A percentile compares a stretch with the other conserved stretches of the same genome.
Conservation (phyloP, 92 coral and sea anemone species). For the Micromussa lordhowensis region DNA sequence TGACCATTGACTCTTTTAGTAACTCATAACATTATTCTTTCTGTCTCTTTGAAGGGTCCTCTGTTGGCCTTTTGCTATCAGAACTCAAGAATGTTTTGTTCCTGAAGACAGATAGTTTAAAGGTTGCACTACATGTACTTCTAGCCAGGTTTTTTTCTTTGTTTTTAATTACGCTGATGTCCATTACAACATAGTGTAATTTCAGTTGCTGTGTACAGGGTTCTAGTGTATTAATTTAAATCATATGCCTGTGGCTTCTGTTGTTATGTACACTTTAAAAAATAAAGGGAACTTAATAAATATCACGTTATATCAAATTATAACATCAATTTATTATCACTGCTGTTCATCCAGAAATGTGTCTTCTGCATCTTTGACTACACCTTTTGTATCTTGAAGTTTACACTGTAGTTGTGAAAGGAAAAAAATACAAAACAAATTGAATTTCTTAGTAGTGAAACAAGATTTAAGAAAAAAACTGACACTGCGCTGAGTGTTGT, state of each 20-base stretch:
- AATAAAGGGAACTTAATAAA: conserved; percentile 1
- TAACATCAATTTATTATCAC: not conserved
- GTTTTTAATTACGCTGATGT: not conserved
- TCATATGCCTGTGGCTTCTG: not conserved
- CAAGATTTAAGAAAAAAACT: not conserved
- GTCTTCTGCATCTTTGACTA: conserved; percentile 88
- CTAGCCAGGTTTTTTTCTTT: not conserved
- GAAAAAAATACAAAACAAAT: not conserved
- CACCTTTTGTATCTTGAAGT: conserved; percentile 76
- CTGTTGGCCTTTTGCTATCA: not conserved
- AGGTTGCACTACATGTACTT: not conserved
- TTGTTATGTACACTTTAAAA: not conserved
- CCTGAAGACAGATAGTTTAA: not conserved
- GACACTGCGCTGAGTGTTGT: not conserved
- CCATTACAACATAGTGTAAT: not conserved
- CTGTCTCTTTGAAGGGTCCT: not conserved
- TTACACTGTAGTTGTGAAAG: conserved; percentile 69
- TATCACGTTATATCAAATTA: not conserved
- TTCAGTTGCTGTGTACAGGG: not conserved
- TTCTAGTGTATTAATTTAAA: not conserved
- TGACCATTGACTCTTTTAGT: not conserved
- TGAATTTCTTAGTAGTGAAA: not conserved
- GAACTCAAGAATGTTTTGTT: not conserved
- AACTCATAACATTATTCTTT: not conserved
- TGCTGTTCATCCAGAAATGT: conserved; percentile 83